These are phyloP conservation scores for Pangasius macronema DNA, from an alignment of 2,797 vertebrate species.

Conservation along the genomic window DNA sequence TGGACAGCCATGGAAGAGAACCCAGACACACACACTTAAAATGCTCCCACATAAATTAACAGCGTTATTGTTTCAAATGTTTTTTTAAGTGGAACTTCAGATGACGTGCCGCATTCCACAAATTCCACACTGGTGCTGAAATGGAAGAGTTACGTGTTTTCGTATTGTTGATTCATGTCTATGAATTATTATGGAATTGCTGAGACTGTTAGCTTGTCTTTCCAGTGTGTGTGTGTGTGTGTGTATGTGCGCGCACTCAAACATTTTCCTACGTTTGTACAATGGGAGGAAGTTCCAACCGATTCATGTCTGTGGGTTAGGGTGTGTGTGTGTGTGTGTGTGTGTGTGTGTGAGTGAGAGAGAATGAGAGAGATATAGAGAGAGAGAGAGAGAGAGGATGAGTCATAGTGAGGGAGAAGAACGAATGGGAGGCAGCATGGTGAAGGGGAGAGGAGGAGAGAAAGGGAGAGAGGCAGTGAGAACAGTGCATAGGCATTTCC, in stretches of 20 bases:
- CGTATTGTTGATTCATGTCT: neutral
- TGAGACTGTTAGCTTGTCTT: slow-evolving; percentile 14
- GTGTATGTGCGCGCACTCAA: slow-evolving; percentile 31
- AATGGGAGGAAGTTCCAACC: slow-evolving; percentile 76
- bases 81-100: neutral
- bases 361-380: neutral
- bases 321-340: slow-evolving; percentile 17
- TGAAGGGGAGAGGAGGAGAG: slow-evolving; percentile 39
- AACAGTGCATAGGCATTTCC: slow-evolving; percentile 78
- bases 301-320: slow-evolving; percentile 59
- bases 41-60: neutral
- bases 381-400: slow-evolving; percentile 16
- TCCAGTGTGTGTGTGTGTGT: slow-evolving; percentile 10
- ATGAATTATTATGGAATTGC: slow-evolving; percentile 22
- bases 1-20: neutral
- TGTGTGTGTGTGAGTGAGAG: neutral
- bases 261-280: slow-evolving; percentile 60
- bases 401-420: slow-evolving; percentile 46
- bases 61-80: neutral
- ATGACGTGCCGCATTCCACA: neutral
- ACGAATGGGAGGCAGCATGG: slow-evolving; percentile 25
- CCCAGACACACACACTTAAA: neutral
- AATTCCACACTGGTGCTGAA: slow-evolving; percentile 9
- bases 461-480: slow-evolving; percentile 67
- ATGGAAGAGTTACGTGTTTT: slow-evolving; percentile 27